Percentiles rank a stretch among this genome's conserved stretches.
These are phyloP conservation scores for Drosophila bocki DNA, from an alignment of 1,140 invertebrate species.

Conservation along the genomic window DNA sequence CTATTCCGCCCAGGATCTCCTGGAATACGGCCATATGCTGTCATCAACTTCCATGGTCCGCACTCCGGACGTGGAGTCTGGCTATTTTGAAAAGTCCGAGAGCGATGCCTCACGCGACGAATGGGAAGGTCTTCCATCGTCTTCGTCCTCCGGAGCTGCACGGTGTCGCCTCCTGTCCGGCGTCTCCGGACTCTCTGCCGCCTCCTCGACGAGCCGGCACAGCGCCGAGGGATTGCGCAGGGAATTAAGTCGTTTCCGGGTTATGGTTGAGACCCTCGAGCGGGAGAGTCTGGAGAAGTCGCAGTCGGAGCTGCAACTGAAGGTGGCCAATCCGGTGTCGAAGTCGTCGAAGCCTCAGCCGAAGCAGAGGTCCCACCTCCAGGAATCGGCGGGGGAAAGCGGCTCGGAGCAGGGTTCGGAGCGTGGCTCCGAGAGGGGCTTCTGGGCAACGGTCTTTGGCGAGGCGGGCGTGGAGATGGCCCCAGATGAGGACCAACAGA, in stretches of 20 bases:
- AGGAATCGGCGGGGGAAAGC: conserved; percentile 22
- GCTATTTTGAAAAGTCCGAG: conserved; percentile 80
- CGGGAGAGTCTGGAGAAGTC: conserved; percentile 43
- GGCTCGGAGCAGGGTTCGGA: conserved; percentile 32
- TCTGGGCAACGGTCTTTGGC: conserved; percentile 63
- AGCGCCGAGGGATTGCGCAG: conserved; percentile 71
- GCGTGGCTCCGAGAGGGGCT: conserved; percentile 26
- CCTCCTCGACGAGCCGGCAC: conserved; percentile 38
- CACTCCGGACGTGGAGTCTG: conserved; percentile 77
- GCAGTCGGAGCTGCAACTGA: conserved; percentile 37
- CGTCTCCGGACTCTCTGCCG: conserved; percentile 20
- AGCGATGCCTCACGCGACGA: conserved; percentile 70
- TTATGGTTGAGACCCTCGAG: conserved; percentile 73
- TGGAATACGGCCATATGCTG: conserved; percentile 74
- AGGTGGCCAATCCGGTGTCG: background rate
- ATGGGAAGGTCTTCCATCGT: conserved; percentile 38
- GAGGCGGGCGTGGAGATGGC: conserved; percentile 43
- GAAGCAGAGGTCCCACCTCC: conserved; percentile 23
- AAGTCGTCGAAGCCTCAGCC: conserved; percentile 22
- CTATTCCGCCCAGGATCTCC: conserved; percentile 78
- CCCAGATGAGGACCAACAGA: conserved; percentile 43
- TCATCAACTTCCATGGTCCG: conserved; percentile 52
- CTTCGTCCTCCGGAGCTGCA: conserved; percentile 30
- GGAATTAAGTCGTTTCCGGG: conserved; percentile 71
- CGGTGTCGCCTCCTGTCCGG: conserved; percentile 29